Conservation (phyloP, 2,888 invertebrate genomes). For the Rosalia funebris region DNA sequence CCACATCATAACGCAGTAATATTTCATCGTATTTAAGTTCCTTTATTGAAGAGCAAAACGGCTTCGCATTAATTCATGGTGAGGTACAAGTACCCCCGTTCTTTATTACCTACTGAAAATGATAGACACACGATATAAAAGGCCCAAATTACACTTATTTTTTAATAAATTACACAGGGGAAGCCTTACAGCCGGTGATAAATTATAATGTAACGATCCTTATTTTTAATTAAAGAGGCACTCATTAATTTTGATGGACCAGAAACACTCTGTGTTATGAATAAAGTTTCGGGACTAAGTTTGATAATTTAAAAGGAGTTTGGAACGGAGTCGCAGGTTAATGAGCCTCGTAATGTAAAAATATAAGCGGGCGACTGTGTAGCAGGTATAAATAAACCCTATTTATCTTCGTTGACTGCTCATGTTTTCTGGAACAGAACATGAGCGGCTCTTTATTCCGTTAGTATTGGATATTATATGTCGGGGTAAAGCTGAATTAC, state of each 20-base stretch:
- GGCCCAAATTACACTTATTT: background rate
- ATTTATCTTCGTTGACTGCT: no score
- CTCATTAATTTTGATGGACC: slow-evolving; percentile 19
- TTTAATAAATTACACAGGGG: background rate
- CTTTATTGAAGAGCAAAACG: no score
- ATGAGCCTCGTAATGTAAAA: slow-evolving; percentile 18
- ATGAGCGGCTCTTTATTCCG: no score
- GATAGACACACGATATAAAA: background rate
- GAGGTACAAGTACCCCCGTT: no score
- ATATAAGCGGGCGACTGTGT: no score
- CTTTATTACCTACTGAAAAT: background rate
- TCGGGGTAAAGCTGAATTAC: no score
- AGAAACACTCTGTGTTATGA: slow-evolving; percentile 17
- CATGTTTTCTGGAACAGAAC: no score
- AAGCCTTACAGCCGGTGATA: slow-evolving; percentile 1
- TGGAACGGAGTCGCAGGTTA: slow-evolving; percentile 11
- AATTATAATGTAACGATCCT: slow-evolving; percentile 4
- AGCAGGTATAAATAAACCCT: no score
- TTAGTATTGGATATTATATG: no score
- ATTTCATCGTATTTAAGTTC: no score
- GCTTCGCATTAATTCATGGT: no score
- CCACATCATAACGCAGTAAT: no score
- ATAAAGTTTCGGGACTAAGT: slow-evolving; percentile 14
- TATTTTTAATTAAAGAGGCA: slow-evolving; percentile 10
- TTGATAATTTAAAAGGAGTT: slow-evolving; percentile 15